Conservation (phyloP, 2,797 vertebrate species). For the Mus spretus region DNA sequence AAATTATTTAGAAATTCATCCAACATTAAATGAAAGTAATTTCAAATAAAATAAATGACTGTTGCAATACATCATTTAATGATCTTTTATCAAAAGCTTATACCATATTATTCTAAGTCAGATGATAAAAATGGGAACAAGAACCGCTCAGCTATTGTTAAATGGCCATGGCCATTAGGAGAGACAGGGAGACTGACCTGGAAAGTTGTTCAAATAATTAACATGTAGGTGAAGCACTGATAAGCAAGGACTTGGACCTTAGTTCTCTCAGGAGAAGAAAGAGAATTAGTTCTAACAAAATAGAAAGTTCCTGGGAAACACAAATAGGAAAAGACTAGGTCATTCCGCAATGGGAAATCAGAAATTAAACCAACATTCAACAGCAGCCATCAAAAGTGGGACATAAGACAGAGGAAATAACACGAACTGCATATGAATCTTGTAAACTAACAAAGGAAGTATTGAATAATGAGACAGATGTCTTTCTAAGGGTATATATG, state of each 20-base stretch:
- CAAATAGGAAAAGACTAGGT: conserved; percentile 55
- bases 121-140: not conserved
- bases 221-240: not conserved
- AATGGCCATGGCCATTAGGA: conserved; percentile 45
- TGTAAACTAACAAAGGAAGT: not conserved
- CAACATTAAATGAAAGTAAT: conserved; percentile 56
- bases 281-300: conserved; percentile 53
- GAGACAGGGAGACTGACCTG: not conserved
- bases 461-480: not conserved
- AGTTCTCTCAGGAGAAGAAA: conserved; percentile 58
- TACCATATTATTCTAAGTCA: not conserved
- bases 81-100: conserved; percentile 27
- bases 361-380: conserved; percentile 61
- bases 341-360: conserved; percentile 68
- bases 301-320: conserved; percentile 67
- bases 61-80: conserved; percentile 32
- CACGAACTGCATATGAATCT: not conserved
- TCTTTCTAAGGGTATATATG: not conserved
- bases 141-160: not conserved
- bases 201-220: not conserved
- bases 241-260: conserved; percentile 22
- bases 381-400: not conserved
- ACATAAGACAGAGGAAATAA: not conserved
- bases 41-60: conserved; percentile 57
- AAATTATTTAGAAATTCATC: conserved; percentile 24